phyloP scores from a whole-genome alignment of 2,888 invertebrate genomes.

The Gari tellinella region DNA sequence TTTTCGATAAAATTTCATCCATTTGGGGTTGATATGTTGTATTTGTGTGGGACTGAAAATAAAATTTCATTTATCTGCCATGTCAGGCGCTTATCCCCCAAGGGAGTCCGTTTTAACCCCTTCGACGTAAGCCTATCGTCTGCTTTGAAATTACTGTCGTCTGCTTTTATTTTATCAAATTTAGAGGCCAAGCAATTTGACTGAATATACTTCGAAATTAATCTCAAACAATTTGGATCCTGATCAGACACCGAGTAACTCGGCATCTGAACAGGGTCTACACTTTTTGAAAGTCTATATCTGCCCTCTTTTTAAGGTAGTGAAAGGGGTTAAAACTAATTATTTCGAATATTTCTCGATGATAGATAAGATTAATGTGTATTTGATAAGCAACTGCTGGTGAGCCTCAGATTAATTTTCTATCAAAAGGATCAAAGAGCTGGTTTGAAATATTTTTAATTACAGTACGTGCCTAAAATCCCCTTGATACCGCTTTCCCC shows the following conservation, averaged over 20 bases:
- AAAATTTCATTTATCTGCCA: slow-evolving; percentile 39
- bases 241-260: too few relatives aligned
- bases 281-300: too few relatives aligned
- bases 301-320: too few relatives aligned
- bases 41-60: slow-evolving; percentile 32
- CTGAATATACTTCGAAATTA: too few relatives aligned
- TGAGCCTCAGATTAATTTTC: neutral
- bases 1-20: slow-evolving; percentile 45
- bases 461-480: neutral
- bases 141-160: too few relatives aligned
- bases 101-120: too few relatives aligned
- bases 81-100: slow-evolving; percentile 6
- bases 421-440: slow-evolving; percentile 7
- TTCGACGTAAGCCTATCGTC: too few relatives aligned
- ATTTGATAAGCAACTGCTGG: neutral
- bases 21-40: slow-evolving; percentile 5
- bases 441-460: slow-evolving; percentile 9
- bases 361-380: slow-evolving; percentile 7
- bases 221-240: too few relatives aligned
- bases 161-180: too few relatives aligned
- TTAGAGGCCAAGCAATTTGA: too few relatives aligned
- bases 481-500: neutral
- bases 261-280: too few relatives aligned
- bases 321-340: slow-evolving; percentile 11
- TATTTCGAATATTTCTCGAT: slow-evolving; percentile 3